Percentiles rank a stretch among this genome's conserved stretches.
Conservation (phyloP, 2,797 vertebrate genomes). For the Limosa lapponica region DNA sequence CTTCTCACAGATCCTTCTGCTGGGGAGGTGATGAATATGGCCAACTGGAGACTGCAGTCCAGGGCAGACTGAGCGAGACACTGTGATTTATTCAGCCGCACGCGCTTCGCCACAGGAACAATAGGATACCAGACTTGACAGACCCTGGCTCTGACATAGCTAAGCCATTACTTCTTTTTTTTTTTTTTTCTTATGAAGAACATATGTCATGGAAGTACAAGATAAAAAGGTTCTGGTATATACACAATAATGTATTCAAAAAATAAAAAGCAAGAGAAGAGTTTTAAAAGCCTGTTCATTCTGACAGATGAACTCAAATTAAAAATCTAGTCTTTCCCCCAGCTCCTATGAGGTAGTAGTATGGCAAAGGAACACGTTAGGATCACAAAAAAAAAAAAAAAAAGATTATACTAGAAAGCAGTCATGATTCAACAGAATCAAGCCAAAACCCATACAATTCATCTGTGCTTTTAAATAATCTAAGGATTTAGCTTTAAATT, state of each 20-base stretch:
- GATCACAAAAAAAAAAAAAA: accelerated
- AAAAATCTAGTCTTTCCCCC: background rate
- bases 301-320: background rate
- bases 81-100: background rate
- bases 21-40: background rate
- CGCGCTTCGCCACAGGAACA: accelerated
- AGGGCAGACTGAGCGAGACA: accelerated
- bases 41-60: background rate
- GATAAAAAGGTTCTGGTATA: background rate
- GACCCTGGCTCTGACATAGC: background rate
- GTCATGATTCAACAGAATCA: background rate
- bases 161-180: background rate
- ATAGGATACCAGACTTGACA: background rate
- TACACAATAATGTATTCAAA: background rate
- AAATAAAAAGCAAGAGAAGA: background rate
- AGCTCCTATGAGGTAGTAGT: background rate
- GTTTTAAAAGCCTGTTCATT: background rate
- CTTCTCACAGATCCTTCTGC: background rate
- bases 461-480: background rate
- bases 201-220: background rate
- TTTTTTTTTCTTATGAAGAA: background rate
- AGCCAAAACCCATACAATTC: background rate
- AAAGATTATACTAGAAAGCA: background rate
- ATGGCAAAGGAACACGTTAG: background rate
- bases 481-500: background rate